Base-by-base conservation (phyloP, 2,888 invertebrate genomes). In the Frankliniella fusca region DNA sequence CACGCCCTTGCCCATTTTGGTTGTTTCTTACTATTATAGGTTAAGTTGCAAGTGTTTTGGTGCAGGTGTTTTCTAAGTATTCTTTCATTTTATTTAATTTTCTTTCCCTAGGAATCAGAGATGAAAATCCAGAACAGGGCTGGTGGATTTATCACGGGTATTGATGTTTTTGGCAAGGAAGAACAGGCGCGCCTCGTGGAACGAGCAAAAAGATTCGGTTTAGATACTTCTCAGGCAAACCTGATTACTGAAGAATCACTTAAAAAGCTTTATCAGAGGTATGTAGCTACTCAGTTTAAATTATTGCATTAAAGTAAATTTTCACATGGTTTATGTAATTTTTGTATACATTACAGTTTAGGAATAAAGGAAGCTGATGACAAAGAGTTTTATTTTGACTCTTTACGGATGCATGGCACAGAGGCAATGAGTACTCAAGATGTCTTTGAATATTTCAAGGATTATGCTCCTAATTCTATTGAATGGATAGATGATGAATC, bases 401-500 rank as follows among this genome's bases (percentile, higher is more conserved):
- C 94, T 28, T 88, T 96, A 81, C 94, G 95, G 87, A 89, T 96
- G 86, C 89, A 92, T 86, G 95, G 95, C 81, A 92, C 93, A 0
- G 91, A 93, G 85, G 92, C 93, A 61, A 92, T 96, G 90, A 93
- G 91, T 85, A 94, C 94, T 5, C 91, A 92, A 86, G 95, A 96
- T 87, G 91, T 96, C 81, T 93, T 95, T 87, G 91, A 92, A 85
- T 95, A 95, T 88, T 93, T 96, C 86, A 90, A 92, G 87, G 93
- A 93, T 85, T 94, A 93, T 87, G 92, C 92, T 81, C 95, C 96
- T n/a, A 89, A 92, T 18, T 92, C 92, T 15, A 90, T 96, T 81
- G 95, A 96, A 88, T 95, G 95, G 94, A 92, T 95, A 83, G 93
- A 93, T 89, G 93, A 94, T 86, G 89, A 90, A 85, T 93, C 94